Evolutionary conservation across 2,888 invertebrate species (phyloP), one percentile per base, ranked within the genome.

Genomic region (Callinectes sapidus): DNA sequence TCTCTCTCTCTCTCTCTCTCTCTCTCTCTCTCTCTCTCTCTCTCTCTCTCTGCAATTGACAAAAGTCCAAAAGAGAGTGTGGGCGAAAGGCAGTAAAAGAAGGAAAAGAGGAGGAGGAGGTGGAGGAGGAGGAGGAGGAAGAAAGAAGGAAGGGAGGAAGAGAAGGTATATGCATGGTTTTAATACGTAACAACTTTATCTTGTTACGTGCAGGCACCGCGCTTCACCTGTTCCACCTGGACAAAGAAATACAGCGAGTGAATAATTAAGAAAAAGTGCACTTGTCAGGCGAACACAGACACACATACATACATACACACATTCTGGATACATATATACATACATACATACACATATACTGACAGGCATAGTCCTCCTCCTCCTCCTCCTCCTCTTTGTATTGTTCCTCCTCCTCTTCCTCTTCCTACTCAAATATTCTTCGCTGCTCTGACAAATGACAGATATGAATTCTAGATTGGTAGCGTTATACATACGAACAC

Each of bases 361-460:
- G 32, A 8, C 10, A 81, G 77, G 35, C 35, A 32, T 81, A 81
- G 35, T 35, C n/a, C 16, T 14, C 16, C 81, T 81, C 35, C 14
- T 81, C 16, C 81, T 14, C 35, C 32, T n/a, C n/a, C n/a, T n/a
- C n/a, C 28, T 81, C 10, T 10, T 81, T 35, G 14, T 81, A 32
- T 32, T 81, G 32, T 35, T 81, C 77, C 77, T 81, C 77, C 32
- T 81, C 14, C 35, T 81, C 81, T 13, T 81, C 81, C 35, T 81
- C 81, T 28, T 81, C 81, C 81, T 81, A 35, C 81, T 81, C 71
- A 28, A 61, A 88, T 88, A 61, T 88, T 88, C 88, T 28, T 54
- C 88, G 32, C 55, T 28, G 5, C n/a, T 55, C 88, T 61, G 61
- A 88, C 88, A 88, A 88, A 54, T 88, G 48, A 87, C 54, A 48